Evolutionary conservation across 2,113 vertebrate species (phyloP).

Genomic region (Alexandromys fortis): DNA sequence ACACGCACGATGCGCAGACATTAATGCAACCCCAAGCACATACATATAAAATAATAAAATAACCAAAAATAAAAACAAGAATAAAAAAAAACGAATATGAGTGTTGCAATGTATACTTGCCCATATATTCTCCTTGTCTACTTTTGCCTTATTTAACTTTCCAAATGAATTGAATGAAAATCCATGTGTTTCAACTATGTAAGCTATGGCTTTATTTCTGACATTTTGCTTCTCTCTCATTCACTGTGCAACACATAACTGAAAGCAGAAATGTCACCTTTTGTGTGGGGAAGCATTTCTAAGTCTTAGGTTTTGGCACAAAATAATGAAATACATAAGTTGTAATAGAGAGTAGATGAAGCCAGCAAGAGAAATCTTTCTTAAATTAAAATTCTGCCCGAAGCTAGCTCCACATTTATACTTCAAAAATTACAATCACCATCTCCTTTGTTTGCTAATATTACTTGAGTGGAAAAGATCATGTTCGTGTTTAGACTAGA

Average conservation of each 20-base stretch:
- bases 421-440: not conserved
- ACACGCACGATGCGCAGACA: not conserved
- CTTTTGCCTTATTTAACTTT: not conserved
- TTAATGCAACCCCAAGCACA: not conserved
- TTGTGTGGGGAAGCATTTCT: not conserved
- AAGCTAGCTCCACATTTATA: not conserved
- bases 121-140: rapidly evolving
- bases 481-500: not conserved
- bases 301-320: not conserved
- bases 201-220: not conserved
- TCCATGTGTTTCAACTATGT: not conserved
- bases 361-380: not conserved
- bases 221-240: not conserved
- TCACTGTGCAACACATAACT: not conserved
- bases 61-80: too few species aligned
- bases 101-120: not conserved
- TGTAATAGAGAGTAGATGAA: slow-evolving; percentile 9
- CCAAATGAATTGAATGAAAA: not conserved
- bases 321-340: not conserved
- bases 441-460: slow-evolving; percentile 2
- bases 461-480: slow-evolving; percentile 1
- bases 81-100: not conserved
- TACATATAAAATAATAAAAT: not conserved
- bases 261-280: slow-evolving; percentile 23
- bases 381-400: not conserved